These are phyloP conservation scores for Eulemur albifrons DNA, from an alignment of 2,797 vertebrate species.

Conservation along the genomic window DNA sequence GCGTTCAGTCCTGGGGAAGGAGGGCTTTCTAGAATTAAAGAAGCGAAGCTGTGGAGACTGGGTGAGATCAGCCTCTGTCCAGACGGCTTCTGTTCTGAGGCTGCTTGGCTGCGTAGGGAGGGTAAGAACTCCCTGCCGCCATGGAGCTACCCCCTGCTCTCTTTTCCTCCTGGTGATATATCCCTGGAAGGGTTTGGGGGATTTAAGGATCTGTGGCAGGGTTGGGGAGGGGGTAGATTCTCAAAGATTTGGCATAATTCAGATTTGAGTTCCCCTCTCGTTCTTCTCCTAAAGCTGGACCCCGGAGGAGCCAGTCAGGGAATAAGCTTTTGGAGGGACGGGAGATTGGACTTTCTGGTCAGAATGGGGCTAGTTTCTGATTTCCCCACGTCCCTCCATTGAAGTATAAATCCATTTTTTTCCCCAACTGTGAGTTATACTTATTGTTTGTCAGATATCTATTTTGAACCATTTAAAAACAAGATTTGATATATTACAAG, in stretches of 20 bases:
- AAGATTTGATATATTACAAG: neutral
- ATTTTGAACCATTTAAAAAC: slow-evolving; percentile 22
- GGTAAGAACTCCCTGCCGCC: neutral
- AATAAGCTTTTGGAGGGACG: neutral
- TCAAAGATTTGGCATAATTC: neutral
- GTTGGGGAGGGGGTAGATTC: neutral
- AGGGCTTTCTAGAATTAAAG: neutral
- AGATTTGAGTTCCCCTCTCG: neutral
- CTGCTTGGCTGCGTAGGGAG: too few species aligned
- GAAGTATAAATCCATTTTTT: neutral
- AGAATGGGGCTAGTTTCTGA: neutral
- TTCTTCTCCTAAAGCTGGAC: neutral
- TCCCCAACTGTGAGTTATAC: neutral
- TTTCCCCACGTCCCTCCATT: neutral
- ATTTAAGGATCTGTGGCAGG: neutral
- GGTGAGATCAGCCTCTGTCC: neutral
- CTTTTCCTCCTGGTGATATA: neutral
- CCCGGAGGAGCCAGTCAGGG: neutral
- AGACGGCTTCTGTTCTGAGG: neutral
- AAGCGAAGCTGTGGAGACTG: neutral
- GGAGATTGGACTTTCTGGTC: neutral
- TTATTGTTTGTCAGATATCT: neutral
- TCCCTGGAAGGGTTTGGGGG: neutral
- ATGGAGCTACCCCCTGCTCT: neutral
- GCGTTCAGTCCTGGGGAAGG: neutral